Evolutionary conservation across 2,797 vertebrate species (phyloP).

Genomic region (Myripristis jacobus): DNA sequence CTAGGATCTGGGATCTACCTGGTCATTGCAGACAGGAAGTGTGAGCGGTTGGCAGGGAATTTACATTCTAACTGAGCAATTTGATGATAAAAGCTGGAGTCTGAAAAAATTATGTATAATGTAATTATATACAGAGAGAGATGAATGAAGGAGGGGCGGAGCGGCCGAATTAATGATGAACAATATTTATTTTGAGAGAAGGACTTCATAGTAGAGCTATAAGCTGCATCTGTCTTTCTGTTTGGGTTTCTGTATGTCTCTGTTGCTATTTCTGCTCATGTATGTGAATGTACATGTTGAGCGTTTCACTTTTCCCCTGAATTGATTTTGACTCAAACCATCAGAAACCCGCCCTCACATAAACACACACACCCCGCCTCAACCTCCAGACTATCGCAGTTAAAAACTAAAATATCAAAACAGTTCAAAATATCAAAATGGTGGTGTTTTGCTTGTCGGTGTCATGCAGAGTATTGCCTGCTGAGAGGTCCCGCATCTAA

Average conservation of each 20-base stretch:
- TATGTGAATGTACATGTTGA: background rate
- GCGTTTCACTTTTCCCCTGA: background rate
- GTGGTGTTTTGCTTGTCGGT: slow-evolving; percentile 21
- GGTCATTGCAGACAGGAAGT: too few species aligned
- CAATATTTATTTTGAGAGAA: background rate
- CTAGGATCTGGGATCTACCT: too few species aligned
- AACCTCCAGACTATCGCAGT: background rate
- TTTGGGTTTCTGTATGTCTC: background rate
- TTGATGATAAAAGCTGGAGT: too few species aligned
- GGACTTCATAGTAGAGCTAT: background rate
- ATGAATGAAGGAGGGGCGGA: too few species aligned
- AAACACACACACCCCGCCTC: too few species aligned
- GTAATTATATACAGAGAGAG: too few species aligned
- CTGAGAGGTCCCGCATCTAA: slow-evolving; percentile 24
- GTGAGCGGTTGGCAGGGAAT: too few species aligned
- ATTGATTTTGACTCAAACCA: background rate
- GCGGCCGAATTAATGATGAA: background rate
- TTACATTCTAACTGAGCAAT: too few species aligned
- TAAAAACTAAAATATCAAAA: slow-evolving; percentile 11
- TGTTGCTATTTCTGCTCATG: background rate
- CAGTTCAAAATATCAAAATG: slow-evolving; percentile 23
- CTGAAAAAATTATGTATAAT: too few species aligned
- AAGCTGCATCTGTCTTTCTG: background rate
- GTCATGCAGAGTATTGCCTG: slow-evolving; percentile 9
- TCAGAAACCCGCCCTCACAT: too few species aligned